These are phyloP conservation scores for Saccostrea echinata DNA, from an alignment of 1,140 invertebrate species.

Conservation along the genomic window DNA sequence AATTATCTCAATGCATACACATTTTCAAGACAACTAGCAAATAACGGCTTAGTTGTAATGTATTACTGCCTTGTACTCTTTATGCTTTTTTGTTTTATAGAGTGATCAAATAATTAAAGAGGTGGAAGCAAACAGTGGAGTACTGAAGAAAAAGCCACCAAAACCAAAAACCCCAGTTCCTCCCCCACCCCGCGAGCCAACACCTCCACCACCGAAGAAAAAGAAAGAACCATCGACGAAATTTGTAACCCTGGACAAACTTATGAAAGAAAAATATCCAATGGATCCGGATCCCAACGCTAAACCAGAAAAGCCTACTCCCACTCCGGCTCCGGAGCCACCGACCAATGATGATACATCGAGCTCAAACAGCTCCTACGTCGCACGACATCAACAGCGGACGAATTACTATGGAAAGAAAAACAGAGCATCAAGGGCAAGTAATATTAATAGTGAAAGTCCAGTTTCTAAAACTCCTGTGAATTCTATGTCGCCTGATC, in stretches of 20 bases:
- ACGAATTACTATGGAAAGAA: not conserved
- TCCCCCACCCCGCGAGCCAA: not conserved
- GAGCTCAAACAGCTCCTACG: not conserved
- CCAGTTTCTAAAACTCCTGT: constrained; percentile 16
- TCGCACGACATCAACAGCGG: not conserved
- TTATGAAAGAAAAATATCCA: constrained; percentile 26
- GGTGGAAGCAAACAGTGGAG: constrained; percentile 50
- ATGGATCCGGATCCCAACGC: constrained; percentile 5
- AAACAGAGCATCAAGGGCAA: not conserved
- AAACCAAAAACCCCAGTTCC: constrained; percentile 33
- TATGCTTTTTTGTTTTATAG: constrained; percentile 23
- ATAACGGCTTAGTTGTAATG: not conserved
- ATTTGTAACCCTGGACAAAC: constrained; percentile 44
- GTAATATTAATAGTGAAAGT: not conserved
- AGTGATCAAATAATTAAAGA: constrained; percentile 48
- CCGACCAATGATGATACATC: not conserved
- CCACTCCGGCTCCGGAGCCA: not conserved
- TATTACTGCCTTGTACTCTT: not conserved
- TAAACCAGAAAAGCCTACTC: not conserved
- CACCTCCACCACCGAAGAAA: constrained; percentile 30
- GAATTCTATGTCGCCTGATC: not conserved
- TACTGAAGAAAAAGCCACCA: constrained; percentile 38
- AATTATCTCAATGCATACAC: no score
- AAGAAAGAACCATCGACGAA: constrained; percentile 24
- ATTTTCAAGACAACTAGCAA: no score